phyloP scores from a whole-genome alignment of 2,888 invertebrate species.

The Agonum fuliginosum region DNA sequence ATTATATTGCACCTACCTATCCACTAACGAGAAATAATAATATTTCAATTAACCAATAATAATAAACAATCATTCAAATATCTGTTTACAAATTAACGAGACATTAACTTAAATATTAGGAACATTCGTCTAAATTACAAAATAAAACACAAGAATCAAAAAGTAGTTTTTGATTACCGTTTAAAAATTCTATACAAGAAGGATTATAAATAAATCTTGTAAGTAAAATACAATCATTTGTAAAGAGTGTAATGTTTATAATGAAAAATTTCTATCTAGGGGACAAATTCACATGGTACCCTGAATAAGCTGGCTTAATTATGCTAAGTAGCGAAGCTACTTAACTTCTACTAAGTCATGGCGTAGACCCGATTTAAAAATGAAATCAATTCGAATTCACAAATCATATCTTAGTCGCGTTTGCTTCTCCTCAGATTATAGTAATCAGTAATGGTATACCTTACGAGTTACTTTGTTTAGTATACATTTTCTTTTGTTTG shows the following conservation, averaged over 20 bases:
- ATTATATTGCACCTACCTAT: slow-evolving; percentile 73
- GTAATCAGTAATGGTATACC: slow-evolving; percentile 49
- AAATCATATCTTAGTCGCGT: slow-evolving; percentile 26
- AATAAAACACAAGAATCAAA: slow-evolving; percentile 65
- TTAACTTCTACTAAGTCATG: slow-evolving; percentile 48
- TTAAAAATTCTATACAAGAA: slow-evolving; percentile 48
- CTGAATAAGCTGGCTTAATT: slow-evolving; percentile 50
- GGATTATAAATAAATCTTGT: slow-evolving; percentile 18
- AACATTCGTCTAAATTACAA: slow-evolving; percentile 69
- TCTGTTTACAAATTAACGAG: slow-evolving; percentile 62
- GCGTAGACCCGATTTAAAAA: slow-evolving; percentile 36
- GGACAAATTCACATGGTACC: slow-evolving; percentile 51
- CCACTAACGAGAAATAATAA: slow-evolving; percentile 67
- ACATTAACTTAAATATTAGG: slow-evolving; percentile 70
- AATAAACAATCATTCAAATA: slow-evolving; percentile 62
- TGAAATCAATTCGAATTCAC: slow-evolving; percentile 16
- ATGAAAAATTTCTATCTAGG: slow-evolving; percentile 41
- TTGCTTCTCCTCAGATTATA: slow-evolving; percentile 38
- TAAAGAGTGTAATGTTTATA: slow-evolving; percentile 30
- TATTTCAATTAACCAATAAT: slow-evolving; percentile 47
- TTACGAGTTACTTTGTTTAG: slow-evolving; percentile 46
- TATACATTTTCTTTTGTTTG: slow-evolving; percentile 45
- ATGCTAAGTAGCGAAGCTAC: slow-evolving; percentile 39
- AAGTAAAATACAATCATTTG: slow-evolving; percentile 25
- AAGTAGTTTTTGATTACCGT: slow-evolving; percentile 60